Conservation (phyloP, 2,797 vertebrate genomes). For the Phyllotis vaccarum region DNA sequence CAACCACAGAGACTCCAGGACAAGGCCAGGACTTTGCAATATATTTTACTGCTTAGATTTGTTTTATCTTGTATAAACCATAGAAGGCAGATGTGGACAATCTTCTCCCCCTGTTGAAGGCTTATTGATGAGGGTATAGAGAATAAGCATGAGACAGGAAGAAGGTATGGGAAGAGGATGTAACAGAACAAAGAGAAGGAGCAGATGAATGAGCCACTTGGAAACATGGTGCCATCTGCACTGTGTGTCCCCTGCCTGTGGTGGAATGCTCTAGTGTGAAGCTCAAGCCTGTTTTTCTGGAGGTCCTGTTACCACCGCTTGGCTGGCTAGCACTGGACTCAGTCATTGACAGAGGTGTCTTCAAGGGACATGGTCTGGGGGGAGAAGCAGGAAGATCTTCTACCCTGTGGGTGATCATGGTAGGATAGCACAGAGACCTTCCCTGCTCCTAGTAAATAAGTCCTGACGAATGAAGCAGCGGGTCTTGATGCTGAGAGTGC, state of each 20-base stretch:
- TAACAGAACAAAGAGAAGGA: neutral
- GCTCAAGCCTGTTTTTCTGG: neutral
- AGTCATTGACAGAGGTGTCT: neutral
- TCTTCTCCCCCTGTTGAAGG: constrained; percentile 32
- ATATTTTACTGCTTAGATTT: constrained; percentile 43
- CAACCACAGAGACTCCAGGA: neutral
- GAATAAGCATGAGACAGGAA: constrained; percentile 4
- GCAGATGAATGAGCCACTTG: neutral
- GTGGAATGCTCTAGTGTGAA: neutral
- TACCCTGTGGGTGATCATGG: neutral
- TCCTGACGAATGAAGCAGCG: neutral
- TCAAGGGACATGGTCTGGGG: neutral
- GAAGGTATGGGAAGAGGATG: neutral
- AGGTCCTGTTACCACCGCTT: neutral
- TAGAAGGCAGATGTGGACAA: constrained; percentile 26
- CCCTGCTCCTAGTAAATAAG: constrained; percentile 1
- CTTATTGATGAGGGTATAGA: constrained; percentile 21
- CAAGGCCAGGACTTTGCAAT: neutral
- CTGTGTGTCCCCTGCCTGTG: neutral
- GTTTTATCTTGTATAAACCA: constrained; percentile 53
- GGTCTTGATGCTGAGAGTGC: neutral
- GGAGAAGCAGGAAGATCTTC: neutral
- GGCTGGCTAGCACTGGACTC: neutral
- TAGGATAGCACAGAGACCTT: neutral
- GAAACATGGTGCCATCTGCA: neutral